phyloP scores from a whole-genome alignment of 2,797 vertebrate species.

The Hydrocynus forskahlii region DNA sequence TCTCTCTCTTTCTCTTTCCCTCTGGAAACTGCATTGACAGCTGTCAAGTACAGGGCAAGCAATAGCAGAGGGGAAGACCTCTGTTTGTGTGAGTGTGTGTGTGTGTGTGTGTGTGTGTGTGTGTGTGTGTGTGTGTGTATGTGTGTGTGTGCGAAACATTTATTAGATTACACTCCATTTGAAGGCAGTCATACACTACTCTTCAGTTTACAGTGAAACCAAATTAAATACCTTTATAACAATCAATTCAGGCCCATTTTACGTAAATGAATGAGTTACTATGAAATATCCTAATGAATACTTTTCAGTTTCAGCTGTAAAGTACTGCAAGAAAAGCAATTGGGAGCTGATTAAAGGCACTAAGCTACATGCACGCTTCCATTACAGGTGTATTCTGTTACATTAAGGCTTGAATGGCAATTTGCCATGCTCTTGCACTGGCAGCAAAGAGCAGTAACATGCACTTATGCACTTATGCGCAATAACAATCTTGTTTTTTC shows the following conservation, averaged over 20 bases:
- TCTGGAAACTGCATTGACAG: slow-evolving; percentile 46
- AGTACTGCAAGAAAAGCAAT: slow-evolving; percentile 29
- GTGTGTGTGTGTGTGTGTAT: slow-evolving; percentile 35
- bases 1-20: slow-evolving; percentile 29
- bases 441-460: background rate
- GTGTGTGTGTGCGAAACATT: background rate
- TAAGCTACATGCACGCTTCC: slow-evolving; percentile 29
- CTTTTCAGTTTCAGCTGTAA: slow-evolving; percentile 25
- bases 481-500: no score
- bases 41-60: slow-evolving; percentile 40
- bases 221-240: background rate
- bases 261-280: background rate
- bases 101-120: slow-evolving; percentile 31
- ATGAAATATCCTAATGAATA: slow-evolving; percentile 14
- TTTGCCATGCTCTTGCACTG: background rate
- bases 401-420: slow-evolving; percentile 11
- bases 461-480: background rate
- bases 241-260: background rate
- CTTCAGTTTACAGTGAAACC: background rate
- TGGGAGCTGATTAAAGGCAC: slow-evolving; percentile 33
- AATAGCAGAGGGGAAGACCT: slow-evolving; percentile 28
- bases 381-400: slow-evolving; percentile 21
- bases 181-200: background rate
- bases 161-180: background rate
- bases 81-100: no score